Percentiles rank a stretch among this genome's conserved stretches.
Conservation (phyloP, 2,797 vertebrate species). For the Rhinogobio ventralis region DNA sequence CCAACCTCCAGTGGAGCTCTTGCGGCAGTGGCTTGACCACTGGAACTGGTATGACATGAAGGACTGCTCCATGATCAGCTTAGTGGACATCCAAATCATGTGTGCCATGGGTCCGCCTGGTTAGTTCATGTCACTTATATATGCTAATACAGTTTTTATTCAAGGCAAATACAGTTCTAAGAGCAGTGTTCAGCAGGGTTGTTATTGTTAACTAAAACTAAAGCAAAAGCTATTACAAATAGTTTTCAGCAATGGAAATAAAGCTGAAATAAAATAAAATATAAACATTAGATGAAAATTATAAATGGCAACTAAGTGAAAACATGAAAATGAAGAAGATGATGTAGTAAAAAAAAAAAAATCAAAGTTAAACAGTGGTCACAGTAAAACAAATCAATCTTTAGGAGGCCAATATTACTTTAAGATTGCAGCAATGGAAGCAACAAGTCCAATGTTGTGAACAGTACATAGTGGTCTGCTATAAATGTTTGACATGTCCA, state of each 20-base stretch:
- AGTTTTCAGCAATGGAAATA: neutral
- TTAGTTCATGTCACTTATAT: slow-evolving; percentile 63
- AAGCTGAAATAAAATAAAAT: too few relatives aligned
- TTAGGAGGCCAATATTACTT: neutral
- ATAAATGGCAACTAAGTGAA: neutral
- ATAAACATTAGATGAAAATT: neutral
- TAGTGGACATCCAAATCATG: slow-evolving; percentile 87
- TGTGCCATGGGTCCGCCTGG: slow-evolving; percentile 94
- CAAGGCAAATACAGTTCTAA: neutral
- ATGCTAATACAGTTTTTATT: neutral
- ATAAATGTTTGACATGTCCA: neutral
- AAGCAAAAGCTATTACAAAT: neutral
- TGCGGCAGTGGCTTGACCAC: slow-evolving; percentile 93
- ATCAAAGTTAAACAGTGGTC: neutral
- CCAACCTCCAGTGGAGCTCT: slow-evolving; percentile 91
- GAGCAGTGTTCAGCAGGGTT: neutral
- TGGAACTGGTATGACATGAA: slow-evolving; percentile 93
- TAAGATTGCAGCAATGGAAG: neutral
- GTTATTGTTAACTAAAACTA: neutral
- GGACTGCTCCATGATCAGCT: slow-evolving; percentile 86
- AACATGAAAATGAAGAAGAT: neutral
- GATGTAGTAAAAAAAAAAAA: neutral
- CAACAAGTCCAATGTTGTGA: neutral
- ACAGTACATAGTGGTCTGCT: neutral
- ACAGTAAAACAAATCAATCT: neutral